phyloP scores from a whole-genome alignment of 2,797 vertebrate genomes.

The Erethizon dorsatum region DNA sequence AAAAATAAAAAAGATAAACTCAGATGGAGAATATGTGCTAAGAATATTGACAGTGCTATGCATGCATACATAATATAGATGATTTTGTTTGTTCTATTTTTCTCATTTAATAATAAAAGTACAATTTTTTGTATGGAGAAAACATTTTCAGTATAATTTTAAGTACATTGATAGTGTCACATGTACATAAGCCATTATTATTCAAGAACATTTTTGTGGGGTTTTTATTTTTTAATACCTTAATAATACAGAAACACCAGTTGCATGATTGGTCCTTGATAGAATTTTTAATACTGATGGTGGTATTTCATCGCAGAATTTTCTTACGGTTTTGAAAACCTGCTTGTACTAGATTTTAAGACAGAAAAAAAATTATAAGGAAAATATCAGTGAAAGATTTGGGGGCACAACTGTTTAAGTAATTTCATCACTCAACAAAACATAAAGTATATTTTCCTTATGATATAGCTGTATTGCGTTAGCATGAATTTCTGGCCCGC shows the following conservation, averaged over 20 bases:
- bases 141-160: conserved; percentile 41
- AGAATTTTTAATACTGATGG: not conserved
- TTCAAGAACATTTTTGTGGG: not conserved
- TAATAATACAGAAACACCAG: not conserved
- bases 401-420: not conserved
- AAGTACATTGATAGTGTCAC: not conserved
- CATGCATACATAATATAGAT: not conserved
- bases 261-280: not conserved
- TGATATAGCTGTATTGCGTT: not conserved
- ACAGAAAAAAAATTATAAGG: not conserved
- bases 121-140: conserved; percentile 2
- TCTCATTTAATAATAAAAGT: conserved; percentile 32
- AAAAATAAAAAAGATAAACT: not conserved
- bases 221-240: not conserved
- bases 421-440: conserved; percentile 16
- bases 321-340: not conserved
- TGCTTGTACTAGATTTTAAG: not conserved
- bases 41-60: not conserved
- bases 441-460: not conserved
- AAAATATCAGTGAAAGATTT: conserved; percentile 52
- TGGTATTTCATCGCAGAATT: not conserved
- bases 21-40: not conserved
- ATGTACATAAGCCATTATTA: conserved; percentile 5
- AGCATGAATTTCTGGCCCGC: not conserved
- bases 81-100: conserved; percentile 28